Base-by-base conservation (phyloP, 2,888 invertebrate genomes). In the Drosophila affinis region DNA sequence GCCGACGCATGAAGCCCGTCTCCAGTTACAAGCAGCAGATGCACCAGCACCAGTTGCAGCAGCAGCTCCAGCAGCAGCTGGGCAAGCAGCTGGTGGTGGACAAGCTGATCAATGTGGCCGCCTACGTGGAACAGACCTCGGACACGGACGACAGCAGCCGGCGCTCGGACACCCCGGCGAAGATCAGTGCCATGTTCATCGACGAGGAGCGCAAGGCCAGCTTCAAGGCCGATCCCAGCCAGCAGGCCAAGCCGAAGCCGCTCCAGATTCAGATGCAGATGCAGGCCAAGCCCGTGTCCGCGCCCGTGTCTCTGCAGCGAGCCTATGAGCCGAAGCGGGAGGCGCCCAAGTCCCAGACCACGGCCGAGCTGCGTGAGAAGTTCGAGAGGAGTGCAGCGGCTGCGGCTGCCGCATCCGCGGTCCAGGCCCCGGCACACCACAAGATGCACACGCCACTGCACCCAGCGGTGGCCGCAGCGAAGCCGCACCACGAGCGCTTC, bases 181-280 rank as follows among this genome's bases (percentile, higher is more conserved):
- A 92, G 84, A 90, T 92, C 62, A 92, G 91, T 91, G 91, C 91
- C 91, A 91, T 91, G 89, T 92, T 92, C 76, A 92, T 92, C 45
- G 92, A 92, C 71, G 92, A 92, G 71, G 92, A 92, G 75, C 91
- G 92, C 75, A 92, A 92, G 69, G 92, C 92, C 21, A 92, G 92
- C 76, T 92, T 91, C 72, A 92, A 92, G 74, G 90, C 89, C 9
- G 92, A 92, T 79, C 89, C 90, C 56, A 82, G 71, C 56, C 91
- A 90, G 69, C 89, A 88, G 70, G 82, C 91, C 48, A 83, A 83
- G 56, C 60, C 79, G 61, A 77, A 76, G 9, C 49, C 68, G 39
- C 58, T 61, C 12, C 72, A 72, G 17, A 75, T 81, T 9, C 83
- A 73, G 18, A 73, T 81, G 9, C 83, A 39, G 39, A 14, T n/a